phyloP scores from a whole-genome alignment of 2,888 invertebrate genomes.

The Encarsia formosa region DNA sequence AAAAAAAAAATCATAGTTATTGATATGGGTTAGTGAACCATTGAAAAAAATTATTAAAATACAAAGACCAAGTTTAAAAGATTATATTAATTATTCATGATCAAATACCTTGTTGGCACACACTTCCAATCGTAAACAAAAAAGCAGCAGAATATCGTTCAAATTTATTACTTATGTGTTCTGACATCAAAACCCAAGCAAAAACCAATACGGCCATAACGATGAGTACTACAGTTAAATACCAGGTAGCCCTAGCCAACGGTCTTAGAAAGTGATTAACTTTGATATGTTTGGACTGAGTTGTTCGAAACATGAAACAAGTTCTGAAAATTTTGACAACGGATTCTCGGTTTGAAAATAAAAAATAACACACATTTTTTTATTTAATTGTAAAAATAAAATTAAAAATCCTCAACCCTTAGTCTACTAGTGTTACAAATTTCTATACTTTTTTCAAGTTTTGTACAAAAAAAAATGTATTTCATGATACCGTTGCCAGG shows the following conservation, averaged over 20 bases:
- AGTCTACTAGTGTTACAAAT: too few species aligned
- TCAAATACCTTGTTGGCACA: conserved; percentile 38
- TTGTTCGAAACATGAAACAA: conserved; percentile 38
- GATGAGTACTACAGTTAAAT: conserved; percentile 27
- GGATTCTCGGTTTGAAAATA: background rate
- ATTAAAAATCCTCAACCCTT: too few species aligned
- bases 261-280: conserved; percentile 34
- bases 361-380: too few species aligned
- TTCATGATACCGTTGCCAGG: too few species aligned
- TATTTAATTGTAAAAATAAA: too few species aligned
- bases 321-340: conserved; percentile 28
- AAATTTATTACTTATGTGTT: conserved; percentile 26
- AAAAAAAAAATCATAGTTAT: too few species aligned
- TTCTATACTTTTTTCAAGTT: too few species aligned
- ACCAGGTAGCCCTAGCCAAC: conserved; percentile 35
- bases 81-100: background rate
- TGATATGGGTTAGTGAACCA: too few species aligned
- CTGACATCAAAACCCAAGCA: conserved; percentile 28
- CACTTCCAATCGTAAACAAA: conserved; percentile 32
- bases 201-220: conserved; percentile 25
- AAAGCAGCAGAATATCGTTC: conserved; percentile 28
- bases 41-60: background rate
- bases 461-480: too few species aligned
- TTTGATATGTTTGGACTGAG: conserved; percentile 31
- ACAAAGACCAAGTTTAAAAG: background rate